Percentiles rank a stretch among this genome's conserved stretches.
Evolutionary conservation across 1,140 invertebrate species (phyloP).

Genomic region (Pomacea maculata): DNA sequence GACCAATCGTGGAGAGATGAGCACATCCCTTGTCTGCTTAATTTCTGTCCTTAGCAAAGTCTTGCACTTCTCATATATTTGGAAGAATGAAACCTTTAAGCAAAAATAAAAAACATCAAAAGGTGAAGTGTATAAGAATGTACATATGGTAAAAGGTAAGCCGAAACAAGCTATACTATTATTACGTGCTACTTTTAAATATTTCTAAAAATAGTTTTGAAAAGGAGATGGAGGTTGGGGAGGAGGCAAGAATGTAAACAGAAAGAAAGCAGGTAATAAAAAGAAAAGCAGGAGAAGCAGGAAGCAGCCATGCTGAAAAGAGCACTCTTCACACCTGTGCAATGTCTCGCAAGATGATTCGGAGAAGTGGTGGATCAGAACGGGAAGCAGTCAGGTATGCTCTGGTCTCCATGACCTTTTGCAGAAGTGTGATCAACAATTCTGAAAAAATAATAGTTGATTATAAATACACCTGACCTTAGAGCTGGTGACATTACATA

Average conservation of each 20-base stretch:
- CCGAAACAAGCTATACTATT: no score
- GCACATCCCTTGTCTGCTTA: conserved; percentile 32
- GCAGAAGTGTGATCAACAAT: conserved; percentile 25
- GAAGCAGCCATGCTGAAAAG: conserved; percentile 17
- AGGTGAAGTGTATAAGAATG: no score
- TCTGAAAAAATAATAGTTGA: conserved; percentile 13
- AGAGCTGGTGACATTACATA: no score
- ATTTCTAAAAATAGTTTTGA: no score
- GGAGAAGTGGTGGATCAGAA: background rate
- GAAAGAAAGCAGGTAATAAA: background rate
- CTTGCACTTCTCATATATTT: conserved; percentile 54
- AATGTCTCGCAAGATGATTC: background rate
- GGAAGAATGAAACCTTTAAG: conserved; percentile 42
- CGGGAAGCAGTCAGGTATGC: conserved; percentile 2
- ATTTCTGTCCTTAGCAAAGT: conserved; percentile 50
- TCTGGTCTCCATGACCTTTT: conserved; percentile 16
- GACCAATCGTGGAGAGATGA: conserved; percentile 49
- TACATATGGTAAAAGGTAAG: no score
- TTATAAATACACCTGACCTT: no score
- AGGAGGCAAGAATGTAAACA: no score
- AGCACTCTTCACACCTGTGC: conserved; percentile 19
- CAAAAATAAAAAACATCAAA: background rate
- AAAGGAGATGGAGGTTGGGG: no score
- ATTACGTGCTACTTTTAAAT: no score
- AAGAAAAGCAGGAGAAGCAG: background rate